phyloP scores from a whole-genome alignment of 2,888 invertebrate genomes.

The Megalurothrips usitatus region DNA sequence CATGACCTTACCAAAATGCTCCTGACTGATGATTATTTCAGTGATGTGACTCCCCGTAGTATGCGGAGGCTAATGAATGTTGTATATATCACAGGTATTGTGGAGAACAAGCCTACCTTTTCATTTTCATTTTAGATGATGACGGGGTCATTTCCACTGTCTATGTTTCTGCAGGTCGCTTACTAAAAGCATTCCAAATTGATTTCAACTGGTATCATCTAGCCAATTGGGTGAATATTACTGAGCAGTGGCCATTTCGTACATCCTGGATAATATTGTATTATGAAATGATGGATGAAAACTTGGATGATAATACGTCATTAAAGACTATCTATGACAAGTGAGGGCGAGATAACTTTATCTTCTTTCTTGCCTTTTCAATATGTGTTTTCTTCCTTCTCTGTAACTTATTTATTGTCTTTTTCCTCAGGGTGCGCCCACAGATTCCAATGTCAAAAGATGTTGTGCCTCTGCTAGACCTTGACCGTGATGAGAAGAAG shows the following conservation, averaged over 20 bases:
- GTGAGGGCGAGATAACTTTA: slow-evolving; percentile 53
- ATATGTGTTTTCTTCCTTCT: slow-evolving; percentile 6
- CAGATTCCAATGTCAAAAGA: slow-evolving; percentile 80
- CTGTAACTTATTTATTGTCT: slow-evolving; percentile 20
- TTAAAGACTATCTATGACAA: slow-evolving; percentile 90
- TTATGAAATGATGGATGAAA: slow-evolving; percentile 84
- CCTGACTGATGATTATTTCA: slow-evolving; percentile 96
- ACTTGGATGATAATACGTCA: slow-evolving; percentile 77
- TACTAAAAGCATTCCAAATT: slow-evolving; percentile 96
- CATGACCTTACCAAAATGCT: slow-evolving; percentile 76
- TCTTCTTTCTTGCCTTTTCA: not conserved
- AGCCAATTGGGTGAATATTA: slow-evolving; percentile 96
- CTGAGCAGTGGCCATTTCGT: slow-evolving; percentile 98
- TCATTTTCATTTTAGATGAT: not conserved
- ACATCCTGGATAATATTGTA: slow-evolving; percentile 96
- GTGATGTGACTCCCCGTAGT: slow-evolving; percentile 95
- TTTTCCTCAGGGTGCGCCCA: slow-evolving; percentile 64
- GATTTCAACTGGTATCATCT: slow-evolving; percentile 99
- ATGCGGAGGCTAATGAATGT: slow-evolving; percentile 97
- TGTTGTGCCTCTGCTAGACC: slow-evolving; percentile 79
- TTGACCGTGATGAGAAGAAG: slow-evolving; percentile 93
- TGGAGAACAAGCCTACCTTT: not conserved
- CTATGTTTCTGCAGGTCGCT: slow-evolving; percentile 62
- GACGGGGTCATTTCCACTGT: slow-evolving; percentile 9
- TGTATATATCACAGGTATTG: slow-evolving; percentile 83